Base-by-base conservation (phyloP, 2,797 vertebrate species). In the Rhynchotus rufescens region DNA sequence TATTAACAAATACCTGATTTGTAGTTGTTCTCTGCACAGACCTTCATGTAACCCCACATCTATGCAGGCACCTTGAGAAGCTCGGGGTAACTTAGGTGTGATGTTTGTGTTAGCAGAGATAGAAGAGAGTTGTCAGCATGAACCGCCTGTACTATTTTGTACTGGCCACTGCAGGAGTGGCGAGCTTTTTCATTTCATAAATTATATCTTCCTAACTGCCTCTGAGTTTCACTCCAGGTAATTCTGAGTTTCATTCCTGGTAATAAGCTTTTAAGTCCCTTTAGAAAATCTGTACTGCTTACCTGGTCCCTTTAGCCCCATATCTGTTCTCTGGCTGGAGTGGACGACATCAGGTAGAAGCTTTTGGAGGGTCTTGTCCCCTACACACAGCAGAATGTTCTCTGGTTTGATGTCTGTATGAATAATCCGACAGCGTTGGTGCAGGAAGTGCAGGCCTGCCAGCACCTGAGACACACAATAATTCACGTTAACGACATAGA, bases 341-440 rank as follows among this genome's bases (percentile, higher is more conserved):
- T 52, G 1, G 1, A 57, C 61, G 1, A 59, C 88, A 17, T 95
- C 87, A 8, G 89, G 92, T 86, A 96, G 87, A 84, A 97, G 86
- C 52, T 56, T 85, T 23, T 90, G 93, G 71, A 96, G 91, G 73
- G 68, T 95, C 89, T 97, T 97, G 75, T 97, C 81, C 10, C 89
- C 69, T 38, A 97, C 72, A 2, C 93, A 96, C 54, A 99, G 92
- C 91, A 99, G 92, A 79, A 99, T 91, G 86, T 99, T 99, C 94
- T 99, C 98, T 0, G 98, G 98, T 82, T 99, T 99, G 94, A 99
- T 98, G 96, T 99, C 98, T 0, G 98, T 85, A 45, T 99, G 98
- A 96, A 99, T 98, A 87, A 99, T 99, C 82, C 97, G 97, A 95
- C 98, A 98, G 84, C 96, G 90, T 83, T 92, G 85, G 97, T 99